Evolutionary conservation across 2,113 vertebrate genomes (phyloP).

Genomic region (Origma solitaria): DNA sequence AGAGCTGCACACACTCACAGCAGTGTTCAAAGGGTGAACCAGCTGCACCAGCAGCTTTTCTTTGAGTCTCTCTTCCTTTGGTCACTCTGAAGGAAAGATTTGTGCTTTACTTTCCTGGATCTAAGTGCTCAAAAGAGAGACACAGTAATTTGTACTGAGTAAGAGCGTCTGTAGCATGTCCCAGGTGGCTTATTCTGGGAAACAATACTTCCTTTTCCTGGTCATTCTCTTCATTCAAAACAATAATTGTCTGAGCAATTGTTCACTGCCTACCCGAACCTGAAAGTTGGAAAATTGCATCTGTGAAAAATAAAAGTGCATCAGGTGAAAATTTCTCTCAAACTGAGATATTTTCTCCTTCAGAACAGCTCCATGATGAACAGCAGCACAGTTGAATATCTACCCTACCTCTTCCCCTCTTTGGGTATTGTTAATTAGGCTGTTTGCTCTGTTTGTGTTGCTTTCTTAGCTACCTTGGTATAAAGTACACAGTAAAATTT

Average conservation of each 20-base stretch:
- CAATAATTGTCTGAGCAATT: background rate
- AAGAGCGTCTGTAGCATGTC: background rate
- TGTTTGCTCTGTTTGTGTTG: background rate
- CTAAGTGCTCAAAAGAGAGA: background rate
- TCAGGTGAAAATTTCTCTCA: background rate
- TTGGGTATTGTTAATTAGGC: background rate
- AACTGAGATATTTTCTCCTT: background rate
- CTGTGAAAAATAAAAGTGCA: background rate
- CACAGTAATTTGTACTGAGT: fast-evolving
- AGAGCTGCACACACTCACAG: background rate
- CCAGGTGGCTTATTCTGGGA: background rate
- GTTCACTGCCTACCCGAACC: background rate
- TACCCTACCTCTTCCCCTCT: background rate
- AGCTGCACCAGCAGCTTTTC: background rate
- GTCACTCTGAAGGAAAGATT: background rate
- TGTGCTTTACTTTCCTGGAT: background rate
- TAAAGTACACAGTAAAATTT: background rate
- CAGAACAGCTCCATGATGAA: background rate
- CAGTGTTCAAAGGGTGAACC: background rate
- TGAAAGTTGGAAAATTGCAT: background rate
- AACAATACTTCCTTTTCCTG: background rate
- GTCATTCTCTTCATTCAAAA: background rate
- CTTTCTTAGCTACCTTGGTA: background rate
- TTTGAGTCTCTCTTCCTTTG: background rate
- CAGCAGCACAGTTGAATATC: background rate